Conservation (phyloP, 2,888 invertebrate species). For the Entomobrya proxima region DNA sequence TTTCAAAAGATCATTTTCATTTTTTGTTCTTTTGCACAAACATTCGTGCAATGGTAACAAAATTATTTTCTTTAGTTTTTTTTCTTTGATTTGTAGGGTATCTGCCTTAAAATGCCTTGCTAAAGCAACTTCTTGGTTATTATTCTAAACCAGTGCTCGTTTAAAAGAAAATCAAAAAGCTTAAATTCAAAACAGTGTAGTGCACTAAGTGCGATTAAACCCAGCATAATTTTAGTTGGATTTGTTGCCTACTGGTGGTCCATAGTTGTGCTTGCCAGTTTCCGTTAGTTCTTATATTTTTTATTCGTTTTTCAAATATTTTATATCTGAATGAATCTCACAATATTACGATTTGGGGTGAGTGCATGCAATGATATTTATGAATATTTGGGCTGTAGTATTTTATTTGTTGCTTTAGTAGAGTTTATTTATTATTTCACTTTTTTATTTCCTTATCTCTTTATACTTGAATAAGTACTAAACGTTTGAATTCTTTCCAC, state of each 20-base stretch:
- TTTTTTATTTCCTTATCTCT: too few relatives aligned
- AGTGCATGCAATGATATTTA: conserved; percentile 1
- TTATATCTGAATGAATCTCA: not conserved
- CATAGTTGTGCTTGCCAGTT: conserved; percentile 46
- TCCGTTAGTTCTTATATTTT: conserved; percentile 62
- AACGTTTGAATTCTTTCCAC: too few relatives aligned
- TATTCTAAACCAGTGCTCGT: not conserved
- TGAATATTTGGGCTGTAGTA: too few relatives aligned
- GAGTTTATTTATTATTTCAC: too few relatives aligned
- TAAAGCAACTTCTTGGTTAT: not conserved
- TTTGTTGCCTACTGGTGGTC: conserved; percentile 25
- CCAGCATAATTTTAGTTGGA: conserved; percentile 43
- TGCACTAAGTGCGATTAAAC: not conserved
- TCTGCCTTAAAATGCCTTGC: conserved; percentile 48
- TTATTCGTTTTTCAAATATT: conserved; percentile 28
- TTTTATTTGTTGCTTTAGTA: too few relatives aligned
- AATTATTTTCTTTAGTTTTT: conserved; percentile 22
- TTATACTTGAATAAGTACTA: too few relatives aligned
- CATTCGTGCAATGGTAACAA: not conserved
- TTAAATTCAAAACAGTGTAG: too few relatives aligned
- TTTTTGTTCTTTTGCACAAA: not conserved
- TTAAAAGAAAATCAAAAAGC: too few relatives aligned
- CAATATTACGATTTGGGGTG: not conserved
- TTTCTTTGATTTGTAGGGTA: conserved; percentile 8
- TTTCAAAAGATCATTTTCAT: not conserved